These are phyloP conservation scores for Brachyhypopomus occidentalis DNA, from an alignment of 2,113 vertebrate species.

Conservation along the genomic window DNA sequence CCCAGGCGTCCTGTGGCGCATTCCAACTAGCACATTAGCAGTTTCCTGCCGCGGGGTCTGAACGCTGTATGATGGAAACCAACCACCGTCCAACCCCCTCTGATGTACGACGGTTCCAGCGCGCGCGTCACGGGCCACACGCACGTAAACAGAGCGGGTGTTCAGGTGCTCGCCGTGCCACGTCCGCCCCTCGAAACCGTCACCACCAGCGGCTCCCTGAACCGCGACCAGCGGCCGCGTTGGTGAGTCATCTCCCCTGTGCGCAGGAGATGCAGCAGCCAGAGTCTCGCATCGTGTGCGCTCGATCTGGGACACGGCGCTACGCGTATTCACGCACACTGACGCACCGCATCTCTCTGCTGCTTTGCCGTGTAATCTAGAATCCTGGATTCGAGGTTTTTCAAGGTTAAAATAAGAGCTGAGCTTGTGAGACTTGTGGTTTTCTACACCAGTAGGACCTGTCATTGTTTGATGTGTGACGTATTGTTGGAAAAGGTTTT, in stretches of 20 bases:
- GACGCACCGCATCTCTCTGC: conserved; percentile 21
- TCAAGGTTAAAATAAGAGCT: conserved; percentile 70
- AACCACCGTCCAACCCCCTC: neutral
- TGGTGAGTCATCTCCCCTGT: conserved; percentile 59
- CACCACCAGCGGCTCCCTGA: conserved; percentile 44
- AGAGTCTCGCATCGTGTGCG: conserved; percentile 38
- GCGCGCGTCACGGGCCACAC: neutral
- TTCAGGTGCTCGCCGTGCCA: neutral
- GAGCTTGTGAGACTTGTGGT: conserved; percentile 56
- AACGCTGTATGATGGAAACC: conserved; percentile 25
- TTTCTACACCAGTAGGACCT: conserved; percentile 46
- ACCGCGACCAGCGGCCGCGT: conserved; percentile 58
- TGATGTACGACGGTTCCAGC: neutral
- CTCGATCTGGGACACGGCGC: conserved; percentile 39
- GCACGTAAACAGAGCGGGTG: neutral
- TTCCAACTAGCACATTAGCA: conserved; percentile 29
- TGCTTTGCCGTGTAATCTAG: conserved; percentile 25
- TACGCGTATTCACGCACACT: conserved; percentile 19
- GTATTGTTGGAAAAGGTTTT: neutral
- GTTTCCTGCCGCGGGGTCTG: conserved; percentile 25
- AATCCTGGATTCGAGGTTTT: conserved; percentile 30
- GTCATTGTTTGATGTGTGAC: conserved; percentile 40
- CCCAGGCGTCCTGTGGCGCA: conserved; percentile 29
- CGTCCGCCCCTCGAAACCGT: conserved; percentile 52
- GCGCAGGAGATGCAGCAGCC: conserved; percentile 40